phyloP scores from a whole-genome alignment of 2,888 invertebrate species.

The Nephrotoma flavescens region DNA sequence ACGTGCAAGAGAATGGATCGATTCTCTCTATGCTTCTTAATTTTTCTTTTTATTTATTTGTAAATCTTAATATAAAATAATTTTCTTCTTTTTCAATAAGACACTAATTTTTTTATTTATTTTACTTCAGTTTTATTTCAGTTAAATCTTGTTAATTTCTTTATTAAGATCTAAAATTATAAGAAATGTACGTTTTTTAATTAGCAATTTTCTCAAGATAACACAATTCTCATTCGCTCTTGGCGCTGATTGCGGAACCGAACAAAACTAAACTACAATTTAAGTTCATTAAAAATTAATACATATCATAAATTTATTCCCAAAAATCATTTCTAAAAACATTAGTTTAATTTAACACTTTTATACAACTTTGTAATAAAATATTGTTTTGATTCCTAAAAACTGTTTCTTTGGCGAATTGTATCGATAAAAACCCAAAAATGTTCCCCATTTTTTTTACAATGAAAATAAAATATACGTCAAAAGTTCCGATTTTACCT shows the following conservation, averaged over 20 bases:
- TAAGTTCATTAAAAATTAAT: background rate
- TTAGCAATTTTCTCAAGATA: background rate
- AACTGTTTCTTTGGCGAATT: background rate
- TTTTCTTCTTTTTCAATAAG: background rate
- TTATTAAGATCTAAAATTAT: background rate
- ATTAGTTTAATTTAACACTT: background rate
- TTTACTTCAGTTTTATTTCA: background rate
- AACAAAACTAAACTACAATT: background rate
- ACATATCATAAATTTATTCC: background rate
- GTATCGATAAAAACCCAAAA: background rate
- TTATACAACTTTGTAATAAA: background rate
- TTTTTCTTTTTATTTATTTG: conserved; percentile 9
- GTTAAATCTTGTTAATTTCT: background rate
- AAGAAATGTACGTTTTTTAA: background rate
- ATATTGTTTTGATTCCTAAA: background rate
- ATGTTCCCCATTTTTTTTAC: background rate
- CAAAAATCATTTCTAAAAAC: background rate
- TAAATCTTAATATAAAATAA: conserved; percentile 7
- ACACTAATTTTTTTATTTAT: background rate
- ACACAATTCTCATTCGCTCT: background rate
- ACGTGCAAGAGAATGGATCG: background rate
- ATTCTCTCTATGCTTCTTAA: background rate
- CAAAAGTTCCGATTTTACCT: background rate
- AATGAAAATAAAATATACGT: background rate
- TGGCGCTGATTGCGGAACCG: background rate